These are phyloP conservation scores for Seriola rivoliana DNA, from an alignment of 2,113 vertebrate species.

Conservation along the genomic window DNA sequence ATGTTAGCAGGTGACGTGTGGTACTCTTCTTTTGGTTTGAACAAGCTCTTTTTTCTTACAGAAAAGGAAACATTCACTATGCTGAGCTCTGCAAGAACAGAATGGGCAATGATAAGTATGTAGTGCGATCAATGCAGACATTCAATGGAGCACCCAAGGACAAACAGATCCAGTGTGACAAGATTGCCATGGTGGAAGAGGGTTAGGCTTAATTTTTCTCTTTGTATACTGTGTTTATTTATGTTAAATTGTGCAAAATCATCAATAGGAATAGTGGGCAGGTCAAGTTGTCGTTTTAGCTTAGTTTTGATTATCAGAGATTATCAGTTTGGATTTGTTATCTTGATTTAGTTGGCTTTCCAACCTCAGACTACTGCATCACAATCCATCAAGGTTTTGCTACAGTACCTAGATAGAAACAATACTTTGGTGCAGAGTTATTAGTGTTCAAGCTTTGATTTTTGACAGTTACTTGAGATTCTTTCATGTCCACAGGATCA, in stretches of 20 bases:
- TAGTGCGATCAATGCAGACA: slow-evolving; percentile 87
- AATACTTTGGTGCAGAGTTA: not conserved
- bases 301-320: no score
- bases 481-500: slow-evolving; percentile 63
- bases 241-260: no score
- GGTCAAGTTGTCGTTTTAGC: not conserved
- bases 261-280: not conserved
- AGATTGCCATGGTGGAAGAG: slow-evolving; percentile 81
- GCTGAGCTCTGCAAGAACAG: slow-evolving; percentile 84
- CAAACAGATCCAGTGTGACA: slow-evolving; percentile 89
- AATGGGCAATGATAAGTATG: slow-evolving; percentile 84
- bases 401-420: not conserved
- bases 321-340: no score
- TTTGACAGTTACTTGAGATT: not conserved
- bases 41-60: slow-evolving; percentile 62
- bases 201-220: slow-evolving; percentile 73
- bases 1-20: not conserved
- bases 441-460: not conserved
- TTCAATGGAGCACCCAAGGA: slow-evolving; percentile 85
- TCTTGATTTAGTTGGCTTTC: not conserved
- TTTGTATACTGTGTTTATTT: not conserved
- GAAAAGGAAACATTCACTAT: slow-evolving; percentile 84
- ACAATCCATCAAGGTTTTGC: not conserved
- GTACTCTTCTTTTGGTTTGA: not conserved
- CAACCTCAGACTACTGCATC: not conserved